A percentile compares a stretch with the other conserved stretches of the same genome.
Evolutionary conservation across 1,140 invertebrate genomes (phyloP).

Genomic region (Lepidurus packardi): DNA sequence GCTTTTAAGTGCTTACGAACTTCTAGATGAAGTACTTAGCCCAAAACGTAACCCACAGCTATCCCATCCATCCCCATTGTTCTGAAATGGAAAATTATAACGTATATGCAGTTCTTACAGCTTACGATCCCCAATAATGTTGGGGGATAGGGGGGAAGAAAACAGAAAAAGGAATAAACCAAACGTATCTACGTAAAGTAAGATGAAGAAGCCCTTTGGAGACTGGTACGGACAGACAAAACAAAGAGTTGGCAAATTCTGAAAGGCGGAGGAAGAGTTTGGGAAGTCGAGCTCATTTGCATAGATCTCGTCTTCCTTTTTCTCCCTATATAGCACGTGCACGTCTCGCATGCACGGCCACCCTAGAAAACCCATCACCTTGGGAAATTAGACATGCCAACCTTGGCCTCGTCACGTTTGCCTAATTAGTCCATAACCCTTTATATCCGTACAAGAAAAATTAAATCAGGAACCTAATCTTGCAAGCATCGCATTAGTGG

Average conservation of each 20-base stretch:
- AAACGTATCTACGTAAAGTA: no score
- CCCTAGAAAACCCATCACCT: conserved; percentile 15
- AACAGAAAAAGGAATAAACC: no score
- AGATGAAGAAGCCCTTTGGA: no score
- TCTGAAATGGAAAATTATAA: no score
- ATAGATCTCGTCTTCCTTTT: background rate
- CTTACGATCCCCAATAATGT: no score
- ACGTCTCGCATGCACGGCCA: background rate
- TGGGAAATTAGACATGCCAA: conserved; percentile 19
- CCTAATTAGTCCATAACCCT: background rate
- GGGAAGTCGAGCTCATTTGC: background rate
- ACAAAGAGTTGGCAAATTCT: no score
- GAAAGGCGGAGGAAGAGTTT: background rate
- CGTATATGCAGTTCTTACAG: no score
- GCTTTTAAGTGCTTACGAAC: background rate
- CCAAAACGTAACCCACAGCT: background rate
- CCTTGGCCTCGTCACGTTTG: conserved; percentile 20
- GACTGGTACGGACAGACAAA: no score
- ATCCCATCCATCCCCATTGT: background rate
- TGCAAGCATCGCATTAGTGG: background rate
- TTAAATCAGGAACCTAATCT: background rate
- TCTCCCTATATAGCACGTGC: background rate
- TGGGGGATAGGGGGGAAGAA: no score
- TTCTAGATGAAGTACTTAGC: background rate
- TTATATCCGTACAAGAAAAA: background rate